Conservation (phyloP, 2,888 invertebrate genomes). For the Mimas tiliae region DNA sequence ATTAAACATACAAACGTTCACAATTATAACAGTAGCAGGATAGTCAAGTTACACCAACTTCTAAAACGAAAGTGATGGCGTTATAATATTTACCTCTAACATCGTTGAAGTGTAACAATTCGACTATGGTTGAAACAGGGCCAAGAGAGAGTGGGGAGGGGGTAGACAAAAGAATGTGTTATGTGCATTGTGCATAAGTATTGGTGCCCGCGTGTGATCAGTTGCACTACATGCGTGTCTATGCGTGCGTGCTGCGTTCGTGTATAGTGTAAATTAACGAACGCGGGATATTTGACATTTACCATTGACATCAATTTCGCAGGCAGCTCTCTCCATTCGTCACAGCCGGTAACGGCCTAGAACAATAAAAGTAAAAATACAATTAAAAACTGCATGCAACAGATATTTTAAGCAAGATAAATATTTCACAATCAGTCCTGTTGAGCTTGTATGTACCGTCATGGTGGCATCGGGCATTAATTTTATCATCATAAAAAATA, state of each 20-base stretch:
- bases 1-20: constrained; percentile 44
- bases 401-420: background rate
- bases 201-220: no score
- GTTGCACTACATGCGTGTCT: no score
- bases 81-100: no score
- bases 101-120: no score
- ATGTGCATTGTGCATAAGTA: no score
- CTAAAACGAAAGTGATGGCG: no score
- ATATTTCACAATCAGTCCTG: constrained; percentile 57
- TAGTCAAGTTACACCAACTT: no score
- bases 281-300: background rate
- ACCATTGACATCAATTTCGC: constrained; percentile 4
- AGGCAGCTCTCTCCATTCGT: background rate
- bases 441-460: constrained; percentile 66
- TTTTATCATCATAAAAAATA: constrained; percentile 50
- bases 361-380: background rate
- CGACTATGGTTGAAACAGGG: no score
- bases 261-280: background rate
- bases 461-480: constrained; percentile 48
- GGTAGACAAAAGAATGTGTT: no score
- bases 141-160: no score
- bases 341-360: constrained; percentile 4
- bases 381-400: constrained; percentile 4
- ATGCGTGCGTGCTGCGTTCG: background rate
- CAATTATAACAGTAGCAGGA: no score